Percentiles rank a stretch among this genome's conserved stretches.
Conservation (phyloP, 1,140 invertebrate genomes). For the Ectropis grisescens region DNA sequence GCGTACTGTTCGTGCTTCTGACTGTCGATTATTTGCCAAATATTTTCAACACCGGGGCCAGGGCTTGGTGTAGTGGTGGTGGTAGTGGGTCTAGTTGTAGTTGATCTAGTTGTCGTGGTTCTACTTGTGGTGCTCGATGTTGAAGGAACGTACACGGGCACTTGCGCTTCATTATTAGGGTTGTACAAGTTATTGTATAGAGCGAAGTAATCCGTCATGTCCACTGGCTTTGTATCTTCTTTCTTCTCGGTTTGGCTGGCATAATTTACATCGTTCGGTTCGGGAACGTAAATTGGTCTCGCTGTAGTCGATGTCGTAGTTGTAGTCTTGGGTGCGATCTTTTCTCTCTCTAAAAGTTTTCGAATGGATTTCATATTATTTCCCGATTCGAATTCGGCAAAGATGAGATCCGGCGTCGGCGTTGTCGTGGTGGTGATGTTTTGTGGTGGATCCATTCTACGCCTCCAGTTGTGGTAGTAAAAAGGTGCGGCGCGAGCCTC, state of each 20-base stretch:
- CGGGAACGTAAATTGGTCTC: constrained; percentile 44
- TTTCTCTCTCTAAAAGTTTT: constrained; percentile 50
- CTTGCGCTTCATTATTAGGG: constrained; percentile 22
- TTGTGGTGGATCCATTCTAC: constrained; percentile 40
- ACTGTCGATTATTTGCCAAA: constrained; percentile 60
- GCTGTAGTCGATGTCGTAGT: constrained; percentile 27
- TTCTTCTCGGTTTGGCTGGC: constrained; percentile 1
- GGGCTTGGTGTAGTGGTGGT: constrained; percentile 19
- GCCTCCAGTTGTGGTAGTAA: constrained; percentile 58
- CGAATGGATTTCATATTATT: constrained; percentile 48
- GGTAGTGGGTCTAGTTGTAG: constrained; percentile 10
- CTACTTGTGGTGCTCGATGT: constrained; percentile 8
- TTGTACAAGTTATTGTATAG: constrained; percentile 34
- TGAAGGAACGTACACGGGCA: constrained; percentile 29
- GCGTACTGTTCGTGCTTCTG: constrained; percentile 40
- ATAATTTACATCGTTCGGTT: constrained; percentile 17
- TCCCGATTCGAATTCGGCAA: constrained; percentile 53
- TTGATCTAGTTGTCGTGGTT: constrained; percentile 13
- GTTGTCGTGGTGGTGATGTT: constrained; percentile 22
- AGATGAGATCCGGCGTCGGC: constrained; percentile 54
- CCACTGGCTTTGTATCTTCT: constrained; percentile 9
- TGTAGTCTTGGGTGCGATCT: constrained; percentile 21
- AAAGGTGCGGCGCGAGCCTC: constrained; percentile 35
- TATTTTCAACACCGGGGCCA: constrained; percentile 37
- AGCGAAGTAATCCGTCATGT: constrained; percentile 31